Evolutionary conservation across 1,140 invertebrate genomes (phyloP).

Genomic region (Zaprionus vittiger): DNA sequence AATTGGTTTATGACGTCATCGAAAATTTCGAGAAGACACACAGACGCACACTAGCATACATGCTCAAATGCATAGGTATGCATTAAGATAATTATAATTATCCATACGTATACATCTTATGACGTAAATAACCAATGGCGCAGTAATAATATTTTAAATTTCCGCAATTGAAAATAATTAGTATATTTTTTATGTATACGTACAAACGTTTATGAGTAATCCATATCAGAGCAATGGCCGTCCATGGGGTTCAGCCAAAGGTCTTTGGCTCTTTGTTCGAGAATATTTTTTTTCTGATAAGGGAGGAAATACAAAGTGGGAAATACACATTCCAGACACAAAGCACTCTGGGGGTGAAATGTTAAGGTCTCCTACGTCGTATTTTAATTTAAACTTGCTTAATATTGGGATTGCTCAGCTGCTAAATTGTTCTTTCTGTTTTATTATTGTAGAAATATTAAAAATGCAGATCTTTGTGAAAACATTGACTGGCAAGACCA

Average conservation of each 20-base stretch:
- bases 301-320: constrained; percentile 16
- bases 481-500: constrained; percentile 96
- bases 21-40: constrained; percentile 42
- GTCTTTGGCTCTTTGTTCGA: constrained; percentile 27
- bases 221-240: constrained; percentile 18
- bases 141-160: neutral
- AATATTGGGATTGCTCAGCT: constrained; percentile 11
- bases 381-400: neutral
- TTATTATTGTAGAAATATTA: constrained; percentile 55
- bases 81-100: neutral
- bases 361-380: neutral
- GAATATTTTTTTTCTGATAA: neutral
- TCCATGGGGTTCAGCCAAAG: constrained; percentile 23
- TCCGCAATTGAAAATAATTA: neutral
- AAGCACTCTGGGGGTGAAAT: constrained; percentile 20
- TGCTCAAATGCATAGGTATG: constrained; percentile 14
- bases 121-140: constrained; percentile 4
- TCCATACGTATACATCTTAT: neutral
- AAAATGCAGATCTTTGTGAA: constrained; percentile 88
- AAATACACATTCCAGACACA: constrained; percentile 3
- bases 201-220: constrained; percentile 20
- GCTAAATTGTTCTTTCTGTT: constrained; percentile 26
- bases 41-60: neutral
- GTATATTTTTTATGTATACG: neutral
- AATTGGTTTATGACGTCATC: constrained; percentile 46